Evolutionary conservation across 2,888 invertebrate species (phyloP), one percentile per base, ranked within the genome.

Genomic region (Agrilus biguttatus): DNA sequence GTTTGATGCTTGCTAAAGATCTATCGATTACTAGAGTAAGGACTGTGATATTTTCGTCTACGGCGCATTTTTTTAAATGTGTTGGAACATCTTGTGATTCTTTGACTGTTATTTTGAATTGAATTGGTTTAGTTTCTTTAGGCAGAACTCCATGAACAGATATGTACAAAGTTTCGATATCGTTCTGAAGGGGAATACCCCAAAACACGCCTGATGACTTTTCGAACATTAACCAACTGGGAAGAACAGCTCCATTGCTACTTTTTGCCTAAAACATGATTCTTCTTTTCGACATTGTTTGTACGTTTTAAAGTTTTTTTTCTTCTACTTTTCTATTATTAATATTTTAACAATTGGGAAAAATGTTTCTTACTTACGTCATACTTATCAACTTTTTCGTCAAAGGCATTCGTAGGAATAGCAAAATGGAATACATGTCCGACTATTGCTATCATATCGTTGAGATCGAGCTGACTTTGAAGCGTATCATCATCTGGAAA

Each of bases 191-290:
- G 1, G 89, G 86, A 42, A 88, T 74, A 14, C 88, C 88, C 62
- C 78, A 75, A 58, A 89, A 73, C 44, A 79, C 69, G n/a, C 78
- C 78, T 49, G 76, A 75, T 42, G 69, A 71, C 42, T 75, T 72
- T 63, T 85, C 80, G 66, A 83, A 83, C 49, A 77, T 70, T 54
- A 85, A 65, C 85, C 85, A 85, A 48, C 67, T 65, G 1, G 84
- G 81, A 51, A 78, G 57, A 1, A 62, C 54, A 41, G 63, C 63
- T 14, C 63, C 63, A 37, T 60, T 57, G 28, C 60, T 54, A 43
- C 60, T 59, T 51, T 60, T 68, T 33, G 67, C 68, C 73, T 73
- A 48, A 33, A 59, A 56, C 42, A 33, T 28, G 3, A 21, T 6
- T 6, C 5, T 21, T 3, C 5, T 21, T 21, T 21, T 21, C 21